Percentiles rank a stretch among this genome's conserved stretches.
phyloP scores from a whole-genome alignment of 2,113 vertebrate genomes.

The Podilymbus podiceps region DNA sequence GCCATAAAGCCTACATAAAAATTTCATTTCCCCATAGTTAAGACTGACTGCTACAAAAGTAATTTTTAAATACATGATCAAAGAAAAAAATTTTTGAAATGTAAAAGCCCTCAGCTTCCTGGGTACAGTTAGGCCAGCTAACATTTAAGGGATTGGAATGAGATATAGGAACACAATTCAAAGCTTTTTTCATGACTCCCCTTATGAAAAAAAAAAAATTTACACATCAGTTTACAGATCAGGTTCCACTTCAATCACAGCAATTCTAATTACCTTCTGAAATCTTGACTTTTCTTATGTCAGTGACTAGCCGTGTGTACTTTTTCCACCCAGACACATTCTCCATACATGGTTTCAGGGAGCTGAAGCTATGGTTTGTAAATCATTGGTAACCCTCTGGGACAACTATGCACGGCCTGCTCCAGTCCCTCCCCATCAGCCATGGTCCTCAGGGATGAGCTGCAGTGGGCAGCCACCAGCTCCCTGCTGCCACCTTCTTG shows the following conservation, averaged over 20 bases:
- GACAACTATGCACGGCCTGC: neutral
- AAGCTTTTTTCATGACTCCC: neutral
- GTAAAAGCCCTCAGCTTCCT: neutral
- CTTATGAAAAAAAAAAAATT: neutral
- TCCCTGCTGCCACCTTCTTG: neutral
- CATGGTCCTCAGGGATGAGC: neutral
- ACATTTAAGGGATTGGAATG: neutral
- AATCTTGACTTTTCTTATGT: neutral
- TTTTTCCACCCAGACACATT: neutral
- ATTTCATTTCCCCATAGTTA: neutral
- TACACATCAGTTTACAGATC: neutral
- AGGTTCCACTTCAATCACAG: neutral
- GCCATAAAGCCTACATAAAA: neutral
- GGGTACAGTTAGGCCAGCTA: neutral
- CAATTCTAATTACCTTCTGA: neutral
- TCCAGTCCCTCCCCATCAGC: accelerated
- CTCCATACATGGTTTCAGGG: accelerated
- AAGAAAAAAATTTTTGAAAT: neutral
- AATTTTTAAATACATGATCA: neutral
- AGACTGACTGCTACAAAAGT: neutral
- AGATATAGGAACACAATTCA: neutral
- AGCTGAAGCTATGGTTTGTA: neutral
- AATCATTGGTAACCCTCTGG: neutral
- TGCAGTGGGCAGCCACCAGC: neutral
- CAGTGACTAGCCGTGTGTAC: neutral